Base-by-base conservation (phyloP, 2,888 invertebrate genomes). In the Heliconius ismenius region DNA sequence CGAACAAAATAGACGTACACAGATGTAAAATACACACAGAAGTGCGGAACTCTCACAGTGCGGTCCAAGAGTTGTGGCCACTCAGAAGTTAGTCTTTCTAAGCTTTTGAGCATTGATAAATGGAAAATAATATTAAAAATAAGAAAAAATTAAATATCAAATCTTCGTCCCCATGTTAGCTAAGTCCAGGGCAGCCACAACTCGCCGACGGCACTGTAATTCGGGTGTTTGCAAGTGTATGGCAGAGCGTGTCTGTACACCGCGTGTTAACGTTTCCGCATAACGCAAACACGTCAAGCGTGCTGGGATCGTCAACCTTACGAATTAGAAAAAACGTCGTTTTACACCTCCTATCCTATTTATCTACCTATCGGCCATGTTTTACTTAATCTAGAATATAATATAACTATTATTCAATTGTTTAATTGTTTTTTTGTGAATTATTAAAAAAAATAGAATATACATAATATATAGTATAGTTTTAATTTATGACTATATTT, bases 231-330 rank as follows among this genome's bases (percentile, higher is more conserved):
- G 90, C 91, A 91, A 91, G 91, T 87, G 85, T 87, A 91, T 90
- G 90, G 85, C 78, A 62, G 39, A 73, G 62, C 79, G 81, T 83
- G 81, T 81, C 81, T 83, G 83, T 81, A 91, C 90, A 91, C 90
- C 91, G 91, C 90, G 93, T 92, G 93, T 92, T 92, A 92, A 92
- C 92, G 92, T 93, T 94, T 94, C 93, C 93, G 93, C 93, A 91
- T 92, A 89, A 91, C 91, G 90, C 70, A 70, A 90, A 90, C 91
- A 90, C 89, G 88, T 88, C 89, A 88, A 89, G 87, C 89, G 88
- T 88, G 90, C 88, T 89, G 91, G 89, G 93, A 92, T 89, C 93
- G 92, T 90, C 92, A 94, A 94, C 93, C 93, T 93, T 92, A 91
- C 90, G 87, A 92, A 92, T 91, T 92, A 90, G 90, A 92, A 92